A percentile compares a stretch with the other conserved stretches of the same genome.
These are phyloP conservation scores for Araneus ventricosus DNA, from an alignment of 1,140 invertebrate genomes.

Conservation along the genomic window DNA sequence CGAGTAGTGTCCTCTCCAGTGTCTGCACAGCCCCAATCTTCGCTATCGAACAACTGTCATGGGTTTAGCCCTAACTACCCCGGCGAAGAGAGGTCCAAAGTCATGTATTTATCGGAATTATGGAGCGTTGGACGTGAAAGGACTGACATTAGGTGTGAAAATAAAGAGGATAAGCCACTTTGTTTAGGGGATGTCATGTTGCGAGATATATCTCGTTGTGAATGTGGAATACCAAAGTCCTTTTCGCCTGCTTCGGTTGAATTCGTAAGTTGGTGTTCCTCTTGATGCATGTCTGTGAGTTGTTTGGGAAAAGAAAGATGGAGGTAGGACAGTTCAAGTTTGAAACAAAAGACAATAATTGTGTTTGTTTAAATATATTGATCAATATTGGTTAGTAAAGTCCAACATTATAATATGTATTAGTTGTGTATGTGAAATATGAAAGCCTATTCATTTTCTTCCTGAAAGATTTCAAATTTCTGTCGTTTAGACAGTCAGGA, in stretches of 20 bases:
- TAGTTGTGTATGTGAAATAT: too few relatives aligned
- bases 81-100: not conserved
- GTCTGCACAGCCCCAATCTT: not conserved
- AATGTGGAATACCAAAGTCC: not conserved
- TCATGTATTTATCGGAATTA: conserved; percentile 33
- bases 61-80: not conserved
- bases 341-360: too few relatives aligned
- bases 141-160: not conserved
- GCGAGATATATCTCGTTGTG: not conserved
- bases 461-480: not conserved
- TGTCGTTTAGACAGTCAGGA: too few relatives aligned
- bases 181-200: not conserved
- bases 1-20: not conserved
- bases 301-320: not conserved
- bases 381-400: too few relatives aligned
- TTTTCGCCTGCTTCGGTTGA: not conserved
- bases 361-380: too few relatives aligned
- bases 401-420: too few relatives aligned
- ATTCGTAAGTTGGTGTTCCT: not conserved
- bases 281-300: not conserved
- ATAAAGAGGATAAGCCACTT: not conserved
- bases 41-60: conserved; percentile 22
- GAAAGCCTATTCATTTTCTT: not conserved
- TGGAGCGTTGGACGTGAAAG: not conserved
- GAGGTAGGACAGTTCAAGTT: too few relatives aligned